phyloP scores from a whole-genome alignment of 2,888 invertebrate species.

The Calephelis perditalis region DNA sequence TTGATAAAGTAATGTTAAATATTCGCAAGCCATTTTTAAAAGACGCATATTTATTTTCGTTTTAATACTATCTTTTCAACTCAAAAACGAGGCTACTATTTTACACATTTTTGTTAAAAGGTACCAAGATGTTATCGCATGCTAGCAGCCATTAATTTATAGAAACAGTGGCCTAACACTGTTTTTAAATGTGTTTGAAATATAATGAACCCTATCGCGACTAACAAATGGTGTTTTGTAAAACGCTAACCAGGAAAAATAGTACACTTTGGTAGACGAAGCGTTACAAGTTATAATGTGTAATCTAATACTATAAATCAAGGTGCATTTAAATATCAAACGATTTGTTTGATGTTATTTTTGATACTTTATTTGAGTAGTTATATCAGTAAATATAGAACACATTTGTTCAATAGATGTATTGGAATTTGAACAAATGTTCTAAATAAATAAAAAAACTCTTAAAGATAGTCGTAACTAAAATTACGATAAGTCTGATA shows the following conservation, averaged over 20 bases:
- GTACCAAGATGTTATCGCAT: conserved; percentile 11
- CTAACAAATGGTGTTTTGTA: conserved; percentile 7
- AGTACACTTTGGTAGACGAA: conserved; percentile 4
- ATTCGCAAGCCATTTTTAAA: not conserved
- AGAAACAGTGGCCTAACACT: conserved; percentile 3
- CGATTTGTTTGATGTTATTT: not conserved
- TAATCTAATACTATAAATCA: not conserved
- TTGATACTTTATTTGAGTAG: too few relatives aligned
- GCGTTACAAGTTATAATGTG: not conserved
- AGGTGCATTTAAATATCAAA: not conserved
- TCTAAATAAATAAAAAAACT: too few relatives aligned
- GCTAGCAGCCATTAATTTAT: conserved; percentile 8
- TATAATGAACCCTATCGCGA: conserved; percentile 10
- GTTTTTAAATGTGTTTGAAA: conserved; percentile 12
- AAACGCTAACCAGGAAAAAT: conserved; percentile 5
- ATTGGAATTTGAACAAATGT: too few relatives aligned
- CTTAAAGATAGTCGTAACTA: too few relatives aligned
- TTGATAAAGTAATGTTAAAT: not conserved
- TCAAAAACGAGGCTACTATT: not conserved
- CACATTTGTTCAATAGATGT: not conserved
- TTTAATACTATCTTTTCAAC: not conserved
- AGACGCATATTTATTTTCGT: not conserved
- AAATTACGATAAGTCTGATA: too few relatives aligned
- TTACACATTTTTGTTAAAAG: conserved; percentile 8
- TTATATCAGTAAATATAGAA: too few relatives aligned